These are phyloP conservation scores for Phrynocephalus versicolor DNA, from an alignment of 2,113 vertebrate species.

Conservation along the genomic window DNA sequence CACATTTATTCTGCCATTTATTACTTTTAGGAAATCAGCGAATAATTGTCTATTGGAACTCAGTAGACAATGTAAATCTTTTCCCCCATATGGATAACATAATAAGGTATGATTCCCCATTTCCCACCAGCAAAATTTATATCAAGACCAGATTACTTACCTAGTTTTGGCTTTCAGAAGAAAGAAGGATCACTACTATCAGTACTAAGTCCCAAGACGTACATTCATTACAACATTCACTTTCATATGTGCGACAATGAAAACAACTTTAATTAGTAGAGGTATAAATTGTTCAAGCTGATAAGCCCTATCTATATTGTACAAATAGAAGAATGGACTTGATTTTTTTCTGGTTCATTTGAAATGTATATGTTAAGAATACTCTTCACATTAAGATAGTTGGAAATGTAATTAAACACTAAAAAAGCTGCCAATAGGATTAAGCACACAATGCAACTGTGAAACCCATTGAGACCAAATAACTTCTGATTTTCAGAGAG, in stretches of 20 bases:
- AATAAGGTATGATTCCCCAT: no score
- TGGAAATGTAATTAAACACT: slow-evolving; percentile 73
- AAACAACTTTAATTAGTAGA: slow-evolving; percentile 49
- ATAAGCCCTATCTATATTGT: slow-evolving; percentile 17
- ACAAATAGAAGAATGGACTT: slow-evolving; percentile 39
- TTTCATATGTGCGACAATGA: neutral
- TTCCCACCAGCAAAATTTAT: neutral
- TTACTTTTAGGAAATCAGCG: no score
- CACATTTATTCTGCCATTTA: no score
- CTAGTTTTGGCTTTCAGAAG: neutral
- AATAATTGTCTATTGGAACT: no score
- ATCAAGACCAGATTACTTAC: neutral
- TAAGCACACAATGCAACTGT: slow-evolving; percentile 65
- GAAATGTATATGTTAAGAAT: slow-evolving; percentile 68
- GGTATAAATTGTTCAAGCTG: slow-evolving; percentile 17
- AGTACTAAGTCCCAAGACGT: neutral
- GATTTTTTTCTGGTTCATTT: slow-evolving; percentile 68
- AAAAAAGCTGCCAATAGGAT: slow-evolving; percentile 66
- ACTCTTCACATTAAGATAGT: slow-evolving; percentile 63
- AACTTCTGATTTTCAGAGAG: slow-evolving; percentile 53
- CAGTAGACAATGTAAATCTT: no score
- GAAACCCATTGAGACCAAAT: slow-evolving; percentile 72
- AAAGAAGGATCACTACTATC: slow-evolving; percentile 14
- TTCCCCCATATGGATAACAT: no score
- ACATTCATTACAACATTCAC: slow-evolving; percentile 8